phyloP scores from a whole-genome alignment of 2,113 vertebrate genomes.

The Promerops cafer region DNA sequence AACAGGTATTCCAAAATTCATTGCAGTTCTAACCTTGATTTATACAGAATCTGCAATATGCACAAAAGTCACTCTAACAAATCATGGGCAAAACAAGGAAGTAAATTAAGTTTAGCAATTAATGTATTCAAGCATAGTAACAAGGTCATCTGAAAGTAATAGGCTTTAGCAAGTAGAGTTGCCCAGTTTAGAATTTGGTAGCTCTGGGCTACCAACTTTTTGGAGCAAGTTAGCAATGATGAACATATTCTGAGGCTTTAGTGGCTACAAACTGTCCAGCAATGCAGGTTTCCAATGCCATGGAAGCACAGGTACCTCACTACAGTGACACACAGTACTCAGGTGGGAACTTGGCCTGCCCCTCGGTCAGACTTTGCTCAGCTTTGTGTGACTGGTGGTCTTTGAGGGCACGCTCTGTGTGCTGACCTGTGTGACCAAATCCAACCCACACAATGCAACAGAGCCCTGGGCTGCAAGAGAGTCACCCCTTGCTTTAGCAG shows the following conservation, averaged over 20 bases:
- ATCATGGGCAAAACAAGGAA: neutral
- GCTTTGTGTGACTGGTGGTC: neutral
- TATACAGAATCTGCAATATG: neutral
- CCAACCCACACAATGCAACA: neutral
- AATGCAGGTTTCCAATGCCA: neutral
- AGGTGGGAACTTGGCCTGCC: neutral
- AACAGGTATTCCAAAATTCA: constrained; percentile 27
- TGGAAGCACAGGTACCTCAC: neutral
- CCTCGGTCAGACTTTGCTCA: neutral
- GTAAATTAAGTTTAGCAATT: neutral
- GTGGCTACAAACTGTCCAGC: neutral
- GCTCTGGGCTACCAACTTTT: neutral
- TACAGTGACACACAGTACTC: too few relatives aligned
- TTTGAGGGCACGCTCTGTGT: neutral
- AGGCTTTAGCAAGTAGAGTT: neutral
- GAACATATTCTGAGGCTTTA: neutral
- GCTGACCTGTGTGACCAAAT: neutral
- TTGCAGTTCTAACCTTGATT: constrained; percentile 9
- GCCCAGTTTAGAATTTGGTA: neutral
- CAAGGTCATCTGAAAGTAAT: constrained; percentile 1
- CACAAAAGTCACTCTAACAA: neutral
- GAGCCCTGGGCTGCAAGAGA: neutral
- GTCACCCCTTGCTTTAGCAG: neutral
- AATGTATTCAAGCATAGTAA: neutral
- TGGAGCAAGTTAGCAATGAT: neutral